Conservation (phyloP, 2,888 invertebrate genomes). For the Calameuta idolon region DNA sequence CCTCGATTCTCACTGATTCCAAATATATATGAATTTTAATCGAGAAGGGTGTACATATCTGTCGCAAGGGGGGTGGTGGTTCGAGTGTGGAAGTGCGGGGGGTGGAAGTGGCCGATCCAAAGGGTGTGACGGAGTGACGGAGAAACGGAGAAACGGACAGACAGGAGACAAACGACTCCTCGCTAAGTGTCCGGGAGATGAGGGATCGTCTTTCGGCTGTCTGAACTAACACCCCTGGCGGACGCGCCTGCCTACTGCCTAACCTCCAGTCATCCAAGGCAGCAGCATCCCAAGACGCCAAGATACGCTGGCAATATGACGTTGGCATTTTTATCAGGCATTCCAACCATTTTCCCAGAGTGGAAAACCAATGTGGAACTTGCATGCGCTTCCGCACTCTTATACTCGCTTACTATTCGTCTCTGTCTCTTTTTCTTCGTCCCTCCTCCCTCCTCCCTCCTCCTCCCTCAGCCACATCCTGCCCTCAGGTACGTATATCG, state of each 20-base stretch:
- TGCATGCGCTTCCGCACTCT: neutral
- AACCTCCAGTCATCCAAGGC: neutral
- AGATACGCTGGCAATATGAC: neutral
- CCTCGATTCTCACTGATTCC: neutral
- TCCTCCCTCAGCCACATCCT: too few relatives aligned
- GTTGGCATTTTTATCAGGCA: neutral
- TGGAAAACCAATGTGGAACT: neutral
- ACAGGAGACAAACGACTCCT: slow-evolving; percentile 35
- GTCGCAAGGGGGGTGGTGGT: neutral
- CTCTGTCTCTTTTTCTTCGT: too few relatives aligned
- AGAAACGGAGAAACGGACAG: slow-evolving; percentile 29
- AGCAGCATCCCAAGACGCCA: neutral
- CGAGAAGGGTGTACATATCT: neutral
- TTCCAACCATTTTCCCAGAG: slow-evolving; percentile 2
- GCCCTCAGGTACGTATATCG: neutral
- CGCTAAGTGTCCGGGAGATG: slow-evolving; percentile 28
- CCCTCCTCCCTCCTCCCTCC: too few relatives aligned
- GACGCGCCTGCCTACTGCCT: neutral
- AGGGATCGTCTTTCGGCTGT: slow-evolving; percentile 23
- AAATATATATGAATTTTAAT: neutral
- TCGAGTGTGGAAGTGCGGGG: neutral
- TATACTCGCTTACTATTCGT: neutral
- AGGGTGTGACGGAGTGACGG: slow-evolving; percentile 17
- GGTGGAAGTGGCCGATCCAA: neutral
- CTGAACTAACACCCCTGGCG: slow-evolving; percentile 3